Base-by-base conservation (phyloP, 2,797 vertebrate species). In the Scleropages formosus region DNA sequence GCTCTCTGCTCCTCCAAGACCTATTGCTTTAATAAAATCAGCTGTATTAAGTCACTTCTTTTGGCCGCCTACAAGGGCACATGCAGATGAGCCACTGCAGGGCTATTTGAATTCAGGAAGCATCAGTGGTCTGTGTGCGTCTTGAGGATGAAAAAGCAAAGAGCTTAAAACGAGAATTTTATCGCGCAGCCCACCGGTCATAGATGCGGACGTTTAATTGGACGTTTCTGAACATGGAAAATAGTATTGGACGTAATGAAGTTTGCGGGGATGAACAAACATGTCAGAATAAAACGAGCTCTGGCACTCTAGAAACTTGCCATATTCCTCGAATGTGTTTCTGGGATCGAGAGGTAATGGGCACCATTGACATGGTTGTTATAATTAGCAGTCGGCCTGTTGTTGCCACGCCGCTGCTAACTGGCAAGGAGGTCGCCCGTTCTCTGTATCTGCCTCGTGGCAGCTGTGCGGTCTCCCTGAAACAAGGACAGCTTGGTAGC, bases 1-100 rank as follows among this genome's bases (percentile, higher is more conserved):
- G 74, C 65, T 78, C 53, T 65, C 74, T 75, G 75, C 65, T 72
- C 63, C 80, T 70, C 72, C 74, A 68, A 77, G 73, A 80, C 77
- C 66, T 63, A 68, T 68, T 66, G 72, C 77, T 77, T 76, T 78
- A 79, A 79, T 81, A 77, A 80, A 80, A 80, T 46, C 79, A 66
- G 60, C 31, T 22, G 4, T 60, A 64, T 46, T 44, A 60, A 60
- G 70, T n/a, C n/a, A 20, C 12, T 59, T 56, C 56, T 18, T 56
- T 59, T 13, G 53, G 10, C 26, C 53, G 53, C 56, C 53, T 60
- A 16, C 27, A 31, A 6, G 53, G 26, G 62, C 62, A 27, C 31
- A n/a, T 12, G 65, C 31, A 16, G 9, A 15, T 31, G 53, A 13
- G 53, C 53, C 31, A 56, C 8, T 51, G 53, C 49, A 69, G 6